Percentiles rank a stretch among this genome's conserved stretches.
These are phyloP conservation scores for Cyphomyrus plagiostoma DNA, from an alignment of 2,113 vertebrate species.

Conservation along the genomic window DNA sequence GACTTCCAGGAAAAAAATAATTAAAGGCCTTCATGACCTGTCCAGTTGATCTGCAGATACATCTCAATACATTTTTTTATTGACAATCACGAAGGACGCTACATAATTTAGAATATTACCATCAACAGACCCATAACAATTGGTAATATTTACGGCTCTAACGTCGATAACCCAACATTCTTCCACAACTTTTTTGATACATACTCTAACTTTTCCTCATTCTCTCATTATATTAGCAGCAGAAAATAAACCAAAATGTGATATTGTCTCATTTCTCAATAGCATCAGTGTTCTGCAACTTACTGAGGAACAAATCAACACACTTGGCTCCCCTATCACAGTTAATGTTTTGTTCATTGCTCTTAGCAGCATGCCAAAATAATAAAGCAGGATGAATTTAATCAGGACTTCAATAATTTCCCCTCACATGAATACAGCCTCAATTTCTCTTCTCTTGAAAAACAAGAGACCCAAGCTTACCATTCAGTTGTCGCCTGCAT, in stretches of 20 bases:
- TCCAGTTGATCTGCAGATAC: too few relatives aligned
- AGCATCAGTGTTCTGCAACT: neutral
- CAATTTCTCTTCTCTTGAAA: neutral
- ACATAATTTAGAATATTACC: too few relatives aligned
- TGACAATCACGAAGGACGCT: too few relatives aligned
- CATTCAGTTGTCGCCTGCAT: neutral
- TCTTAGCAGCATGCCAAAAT: neutral
- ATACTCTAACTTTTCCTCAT: too few relatives aligned
- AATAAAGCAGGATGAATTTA: neutral
- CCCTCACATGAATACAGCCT: neutral
- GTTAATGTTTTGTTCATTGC: neutral
- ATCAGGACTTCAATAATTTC: neutral
- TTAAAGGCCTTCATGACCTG: neutral
- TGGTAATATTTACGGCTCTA: too few relatives aligned
- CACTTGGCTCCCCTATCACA: neutral
- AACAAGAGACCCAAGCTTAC: neutral
- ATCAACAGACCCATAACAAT: too few relatives aligned
- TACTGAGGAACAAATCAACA: neutral
- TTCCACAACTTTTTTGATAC: too few relatives aligned
- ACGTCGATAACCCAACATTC: too few relatives aligned
- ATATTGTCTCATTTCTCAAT: neutral
- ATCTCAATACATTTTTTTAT: too few relatives aligned
- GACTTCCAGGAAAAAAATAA: neutral
- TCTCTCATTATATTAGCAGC: neutral
- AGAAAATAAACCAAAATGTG: neutral